Evolutionary conservation across 2,797 vertebrate species (phyloP), one percentile per base, ranked within the genome.

Genomic region (Nasua narica): DNA sequence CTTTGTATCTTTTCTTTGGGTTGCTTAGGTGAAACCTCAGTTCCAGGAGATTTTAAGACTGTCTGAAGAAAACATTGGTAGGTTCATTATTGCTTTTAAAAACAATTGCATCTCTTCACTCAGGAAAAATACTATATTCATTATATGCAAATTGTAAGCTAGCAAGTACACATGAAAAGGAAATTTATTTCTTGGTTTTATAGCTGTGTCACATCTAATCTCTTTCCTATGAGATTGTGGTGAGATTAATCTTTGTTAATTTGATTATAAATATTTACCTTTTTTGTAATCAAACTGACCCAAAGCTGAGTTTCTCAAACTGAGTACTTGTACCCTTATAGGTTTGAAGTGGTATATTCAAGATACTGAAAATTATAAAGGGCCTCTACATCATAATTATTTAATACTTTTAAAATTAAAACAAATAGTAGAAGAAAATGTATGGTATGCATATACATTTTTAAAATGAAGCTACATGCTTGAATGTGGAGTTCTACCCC

Each of bases 11-110:
- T 95, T 98, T 95, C 91, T 98, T 98, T 93, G 7, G 2, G 6
- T 97, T 97, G n/a, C n/a, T 97, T 97, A 99, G 99, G 99, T 99
- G 97, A 99, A 99, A 98, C 99, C 99, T 97, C 99, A 99, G 96
- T 99, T 99, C 97, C 99, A 99, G 97, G 99, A 99, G 98, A 99
- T 99, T 97, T 99, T 99, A 98, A 99, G 99, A 95, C 98, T 99
- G 5, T 99, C 99, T 95, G 99, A 99, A 98, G 99, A 99, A 98
- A 99, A 99, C 78, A 99, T 99, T 94, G 99, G 99, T 99, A 98
- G 99, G 99, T 98, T 54, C 52, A 16, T 72, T 98, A 81, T 74
- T 88, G 74, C 23, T 25, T 96, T 74, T 95, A 74, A 90, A 96
- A 93, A 78, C 35, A 5, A 19, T 83, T 7, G 19, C 79, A 52